Evolutionary conservation across 2,888 invertebrate genomes (phyloP).

Genomic region (Chrysolina americana): DNA sequence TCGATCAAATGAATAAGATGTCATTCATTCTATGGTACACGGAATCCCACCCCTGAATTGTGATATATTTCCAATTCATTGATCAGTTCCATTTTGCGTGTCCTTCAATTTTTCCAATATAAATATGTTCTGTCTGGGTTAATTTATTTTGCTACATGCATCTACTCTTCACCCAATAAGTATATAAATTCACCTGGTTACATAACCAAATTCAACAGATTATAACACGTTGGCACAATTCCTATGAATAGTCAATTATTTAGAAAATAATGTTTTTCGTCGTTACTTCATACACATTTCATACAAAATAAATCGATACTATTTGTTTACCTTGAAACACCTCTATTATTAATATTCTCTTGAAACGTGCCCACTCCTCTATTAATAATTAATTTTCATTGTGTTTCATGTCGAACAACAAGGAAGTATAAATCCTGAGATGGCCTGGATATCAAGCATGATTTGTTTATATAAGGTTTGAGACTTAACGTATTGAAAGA

Average conservation of each 20-base stretch:
- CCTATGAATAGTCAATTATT: not conserved
- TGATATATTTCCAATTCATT: no score
- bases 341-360: constrained; percentile 22
- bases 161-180: no score
- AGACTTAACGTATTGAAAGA: not conserved
- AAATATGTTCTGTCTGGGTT: no score
- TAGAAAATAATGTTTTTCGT: not conserved
- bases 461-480: constrained; percentile 10
- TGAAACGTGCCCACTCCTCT: constrained; percentile 19
- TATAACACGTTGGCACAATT: not conserved
- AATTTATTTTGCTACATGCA: no score
- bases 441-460: constrained; percentile 26
- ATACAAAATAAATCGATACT: not conserved
- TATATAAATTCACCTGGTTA: not conserved
- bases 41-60: no score
- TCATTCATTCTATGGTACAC: no score
- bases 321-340: constrained; percentile 30
- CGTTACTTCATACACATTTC: constrained; percentile 1
- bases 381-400: constrained; percentile 35
- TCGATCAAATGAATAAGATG: no score
- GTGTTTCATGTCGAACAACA: constrained; percentile 23
- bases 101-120: no score
- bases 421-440: constrained; percentile 29
- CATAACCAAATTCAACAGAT: not conserved
- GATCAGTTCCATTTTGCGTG: no score